phyloP scores from a whole-genome alignment of 2,888 invertebrate species.

The Linnaemya tessellans region DNA sequence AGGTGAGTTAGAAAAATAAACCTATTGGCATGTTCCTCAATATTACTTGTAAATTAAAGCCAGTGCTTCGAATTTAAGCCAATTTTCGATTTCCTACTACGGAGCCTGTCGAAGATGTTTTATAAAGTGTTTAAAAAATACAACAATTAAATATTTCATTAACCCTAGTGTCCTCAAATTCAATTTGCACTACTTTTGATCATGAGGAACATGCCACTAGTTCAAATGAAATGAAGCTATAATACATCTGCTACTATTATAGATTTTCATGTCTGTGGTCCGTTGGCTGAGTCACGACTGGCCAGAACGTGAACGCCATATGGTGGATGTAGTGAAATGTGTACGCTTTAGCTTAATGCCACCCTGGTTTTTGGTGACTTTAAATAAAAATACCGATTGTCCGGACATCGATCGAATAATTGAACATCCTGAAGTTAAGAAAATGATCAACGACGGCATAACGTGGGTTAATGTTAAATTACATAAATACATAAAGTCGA shows the following conservation, averaged over 20 bases:
- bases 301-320: slow-evolving; percentile 85
- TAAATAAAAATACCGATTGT: slow-evolving; percentile 89
- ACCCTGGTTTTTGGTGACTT: slow-evolving; percentile 91
- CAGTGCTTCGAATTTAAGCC: neutral
- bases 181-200: neutral
- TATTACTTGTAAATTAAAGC: neutral
- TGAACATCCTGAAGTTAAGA: slow-evolving; percentile 87
- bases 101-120: too few relatives aligned
- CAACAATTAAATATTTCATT: too few relatives aligned
- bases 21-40: neutral
- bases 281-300: slow-evolving; percentile 91
- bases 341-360: slow-evolving; percentile 91
- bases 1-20: slow-evolving; percentile 74
- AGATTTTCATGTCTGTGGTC: slow-evolving; percentile 91
- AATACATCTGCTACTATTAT: neutral
- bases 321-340: slow-evolving; percentile 87
- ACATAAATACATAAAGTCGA: neutral
- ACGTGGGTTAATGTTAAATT: slow-evolving; percentile 85
- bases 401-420: slow-evolving; percentile 89
- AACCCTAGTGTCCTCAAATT: too few relatives aligned
- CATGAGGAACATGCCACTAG: neutral
- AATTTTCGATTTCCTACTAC: too few relatives aligned
- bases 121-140: too few relatives aligned
- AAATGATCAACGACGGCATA: slow-evolving; percentile 91
- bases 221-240: neutral